phyloP scores from a whole-genome alignment of 2,888 invertebrate genomes.

The Drosophila phalerata region DNA sequence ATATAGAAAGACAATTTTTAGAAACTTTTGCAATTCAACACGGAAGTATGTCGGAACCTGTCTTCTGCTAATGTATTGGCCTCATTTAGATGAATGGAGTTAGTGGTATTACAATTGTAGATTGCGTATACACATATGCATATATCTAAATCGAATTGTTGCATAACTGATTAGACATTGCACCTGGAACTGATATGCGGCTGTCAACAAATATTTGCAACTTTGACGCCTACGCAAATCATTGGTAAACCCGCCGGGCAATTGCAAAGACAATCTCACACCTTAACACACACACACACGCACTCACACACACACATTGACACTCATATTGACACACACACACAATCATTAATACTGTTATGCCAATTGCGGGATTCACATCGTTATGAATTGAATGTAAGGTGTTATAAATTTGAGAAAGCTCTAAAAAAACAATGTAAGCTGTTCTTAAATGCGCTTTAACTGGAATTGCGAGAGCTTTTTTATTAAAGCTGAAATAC shows the following conservation, averaged over 20 bases:
- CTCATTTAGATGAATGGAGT: neutral
- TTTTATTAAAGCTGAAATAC: too few relatives aligned
- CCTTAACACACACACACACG: slow-evolving; percentile 35
- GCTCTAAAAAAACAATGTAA: neutral
- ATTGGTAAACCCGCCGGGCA: slow-evolving; percentile 43
- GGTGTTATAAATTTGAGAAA: neutral
- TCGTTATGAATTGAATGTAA: neutral
- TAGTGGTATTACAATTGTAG: neutral
- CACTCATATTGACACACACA: neutral
- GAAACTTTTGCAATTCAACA: too few relatives aligned
- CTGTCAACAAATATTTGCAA: slow-evolving; percentile 72
- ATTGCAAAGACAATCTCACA: slow-evolving; percentile 55
- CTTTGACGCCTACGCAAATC: slow-evolving; percentile 62
- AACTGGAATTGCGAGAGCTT: too few relatives aligned
- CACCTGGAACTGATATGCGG: slow-evolving; percentile 45
- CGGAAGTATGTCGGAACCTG: neutral
- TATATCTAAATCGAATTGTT: slow-evolving; percentile 5
- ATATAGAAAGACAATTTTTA: too few relatives aligned
- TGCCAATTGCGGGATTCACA: slow-evolving; percentile 27
- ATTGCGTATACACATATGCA: neutral
- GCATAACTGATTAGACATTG: slow-evolving; percentile 36
- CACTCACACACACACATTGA: neutral
- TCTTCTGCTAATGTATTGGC: neutral
- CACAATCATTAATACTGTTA: too few relatives aligned
- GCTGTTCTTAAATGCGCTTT: neutral